Conservation (phyloP, 2,797 vertebrate species). For the Hylomyscus alleni region DNA sequence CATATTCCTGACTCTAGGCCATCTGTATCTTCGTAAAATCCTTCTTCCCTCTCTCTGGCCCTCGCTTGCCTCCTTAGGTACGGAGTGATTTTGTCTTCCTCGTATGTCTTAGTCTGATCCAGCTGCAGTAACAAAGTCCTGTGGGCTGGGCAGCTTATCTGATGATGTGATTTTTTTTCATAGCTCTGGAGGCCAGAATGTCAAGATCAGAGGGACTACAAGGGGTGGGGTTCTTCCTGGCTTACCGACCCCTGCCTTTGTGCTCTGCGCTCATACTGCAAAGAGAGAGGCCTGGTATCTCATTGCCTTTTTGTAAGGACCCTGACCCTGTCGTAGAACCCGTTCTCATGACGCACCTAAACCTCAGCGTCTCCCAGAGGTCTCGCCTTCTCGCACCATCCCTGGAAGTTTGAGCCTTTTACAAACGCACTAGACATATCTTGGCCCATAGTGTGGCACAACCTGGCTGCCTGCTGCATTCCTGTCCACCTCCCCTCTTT, state of each 20-base stretch:
- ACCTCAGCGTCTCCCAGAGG: background rate
- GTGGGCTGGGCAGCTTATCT: background rate
- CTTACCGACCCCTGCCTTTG: background rate
- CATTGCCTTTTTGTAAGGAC: background rate
- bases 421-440: background rate
- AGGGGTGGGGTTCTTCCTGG: background rate
- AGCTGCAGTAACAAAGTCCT: background rate
- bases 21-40: background rate
- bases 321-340: background rate
- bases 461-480: background rate
- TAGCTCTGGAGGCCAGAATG: conserved; percentile 7
- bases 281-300: background rate
- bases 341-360: background rate
- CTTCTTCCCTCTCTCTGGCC: background rate
- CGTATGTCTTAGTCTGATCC: background rate
- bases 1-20: background rate
- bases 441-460: background rate
- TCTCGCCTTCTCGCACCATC: background rate
- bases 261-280: background rate
- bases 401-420: background rate
- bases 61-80: conserved; percentile 1
- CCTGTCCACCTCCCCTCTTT: background rate
- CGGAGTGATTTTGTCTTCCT: background rate
- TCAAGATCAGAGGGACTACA: background rate
- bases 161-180: background rate